phyloP scores from a whole-genome alignment of 2,888 invertebrate species.

The Nephrocerus scutellatus region DNA sequence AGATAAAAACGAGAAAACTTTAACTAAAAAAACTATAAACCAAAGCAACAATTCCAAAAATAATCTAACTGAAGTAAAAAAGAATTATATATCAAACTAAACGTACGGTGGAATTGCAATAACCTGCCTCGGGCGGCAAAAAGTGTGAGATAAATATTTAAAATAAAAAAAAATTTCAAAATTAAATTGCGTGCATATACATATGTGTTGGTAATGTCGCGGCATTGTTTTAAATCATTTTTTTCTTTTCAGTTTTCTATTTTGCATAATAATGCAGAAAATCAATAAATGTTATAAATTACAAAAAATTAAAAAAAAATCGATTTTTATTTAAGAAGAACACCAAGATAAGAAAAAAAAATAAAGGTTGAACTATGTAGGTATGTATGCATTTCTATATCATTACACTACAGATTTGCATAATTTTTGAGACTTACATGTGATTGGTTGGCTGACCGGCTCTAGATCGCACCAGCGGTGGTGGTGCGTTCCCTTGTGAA shows the following conservation, averaged over 20 bases:
- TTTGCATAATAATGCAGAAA: too few relatives aligned
- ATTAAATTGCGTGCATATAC: too few relatives aligned
- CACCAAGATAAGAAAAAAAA: constrained; percentile 7
- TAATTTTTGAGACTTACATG: constrained; percentile 46
- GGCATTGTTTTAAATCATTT: too few relatives aligned
- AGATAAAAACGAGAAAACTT: constrained; percentile 28
- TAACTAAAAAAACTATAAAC: constrained; percentile 21
- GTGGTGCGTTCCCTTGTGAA: constrained; percentile 51
- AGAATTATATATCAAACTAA: too few relatives aligned
- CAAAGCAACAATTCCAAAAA: constrained; percentile 2
- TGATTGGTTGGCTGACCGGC: constrained; percentile 47
- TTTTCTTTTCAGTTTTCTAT: too few relatives aligned
- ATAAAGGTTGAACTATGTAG: neutral
- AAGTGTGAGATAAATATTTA: too few relatives aligned
- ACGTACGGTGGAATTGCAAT: too few relatives aligned
- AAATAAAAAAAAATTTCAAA: too few relatives aligned
- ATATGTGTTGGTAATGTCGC: too few relatives aligned
- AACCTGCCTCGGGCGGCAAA: too few relatives aligned
- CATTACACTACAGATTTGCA: neutral
- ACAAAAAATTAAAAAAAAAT: constrained; percentile 20
- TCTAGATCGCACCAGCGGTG: constrained; percentile 53
- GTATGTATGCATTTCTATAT: too few relatives aligned
- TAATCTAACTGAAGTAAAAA: constrained; percentile 9
- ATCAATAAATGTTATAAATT: constrained; percentile 13
- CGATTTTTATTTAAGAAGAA: neutral